These are phyloP conservation scores for Temnothorax longispinosus DNA, from an alignment of 1,140 invertebrate genomes.

Conservation along the genomic window DNA sequence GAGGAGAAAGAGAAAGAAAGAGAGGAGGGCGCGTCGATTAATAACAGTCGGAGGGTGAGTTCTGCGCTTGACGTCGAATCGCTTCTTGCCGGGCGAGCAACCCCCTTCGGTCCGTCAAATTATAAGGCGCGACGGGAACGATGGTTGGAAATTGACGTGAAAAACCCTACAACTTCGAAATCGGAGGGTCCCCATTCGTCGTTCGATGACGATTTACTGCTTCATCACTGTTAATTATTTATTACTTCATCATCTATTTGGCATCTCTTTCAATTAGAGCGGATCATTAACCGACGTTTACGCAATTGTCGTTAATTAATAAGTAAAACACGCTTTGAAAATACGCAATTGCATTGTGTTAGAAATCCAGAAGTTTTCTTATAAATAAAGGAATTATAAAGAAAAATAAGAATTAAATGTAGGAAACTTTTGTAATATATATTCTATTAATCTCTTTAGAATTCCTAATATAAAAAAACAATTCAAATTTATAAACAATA, in stretches of 20 bases:
- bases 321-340: conserved; percentile 5
- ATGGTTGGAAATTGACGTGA: conserved; percentile 41
- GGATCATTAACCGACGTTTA: conserved; percentile 55
- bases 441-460: not conserved
- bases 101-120: conserved; percentile 66
- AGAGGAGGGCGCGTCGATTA: conserved; percentile 60
- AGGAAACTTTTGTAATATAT: not conserved
- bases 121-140: conserved; percentile 61
- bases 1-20: not conserved
- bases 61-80: conserved; percentile 73
- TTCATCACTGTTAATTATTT: conserved; percentile 77
- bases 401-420: not conserved
- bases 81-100: conserved; percentile 60
- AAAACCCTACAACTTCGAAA: conserved; percentile 73
- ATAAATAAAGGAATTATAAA: not conserved
- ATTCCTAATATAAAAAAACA: not conserved
- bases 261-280: conserved; percentile 70
- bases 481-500: not conserved
- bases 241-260: conserved; percentile 70
- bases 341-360: not conserved
- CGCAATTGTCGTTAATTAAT: conserved; percentile 56
- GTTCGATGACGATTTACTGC: conserved; percentile 70
- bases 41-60: conserved; percentile 64
- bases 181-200: conserved; percentile 52
- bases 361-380: not conserved